Base-by-base conservation (phyloP, 2,113 vertebrate species). In the Pseudolaguvia tuberculata region DNA sequence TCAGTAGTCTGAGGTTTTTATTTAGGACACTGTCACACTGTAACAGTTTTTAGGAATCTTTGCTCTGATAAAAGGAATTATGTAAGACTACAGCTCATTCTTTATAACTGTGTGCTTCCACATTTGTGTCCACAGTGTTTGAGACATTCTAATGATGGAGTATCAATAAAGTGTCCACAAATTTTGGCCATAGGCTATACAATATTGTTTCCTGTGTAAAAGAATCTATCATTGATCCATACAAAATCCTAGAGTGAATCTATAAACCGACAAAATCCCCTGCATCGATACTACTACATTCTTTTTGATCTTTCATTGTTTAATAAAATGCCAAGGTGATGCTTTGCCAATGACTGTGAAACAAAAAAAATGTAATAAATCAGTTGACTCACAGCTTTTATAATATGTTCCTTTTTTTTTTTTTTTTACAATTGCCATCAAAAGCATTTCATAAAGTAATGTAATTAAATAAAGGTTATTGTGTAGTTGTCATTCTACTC, bases 391-490 rank as follows among this genome's bases (percentile, higher is more conserved):
- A 57, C 56, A 51, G 13, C n/a, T 20, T 45, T 51, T n/a, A 50
- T 51, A 67, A 55, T 50, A 67, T 65, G 23, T 70, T 72, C 72
- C 72, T 55, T 75, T 42, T 73, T 23, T n/a, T 70, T 72, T 69
- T 68, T 55, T 75, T 42, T 73, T 23, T n/a, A 45, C 29, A 69
- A 68, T 83, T 80, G 81, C 78, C 82, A 83, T 83, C 79, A 84
- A 88, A 85, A 81, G 78, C 78, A n/a, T 73, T 77, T 59, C 14
- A 59, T 77, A 79, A 79, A 80, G 80, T 82, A n/a, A n/a, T 70
- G 65, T 81, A 78, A n/a, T n/a, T n/a, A n/a, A 85, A 79, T 27
- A 20, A 58, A 62, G 83, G 74, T 83, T 73, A 83, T 88, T 80
- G 82, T 84, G 70, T 82, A 81, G 79, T 76, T 65, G 74, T 78